Evolutionary conservation across 2,888 invertebrate genomes (phyloP).

Genomic region (Tanypteryx hageni): DNA sequence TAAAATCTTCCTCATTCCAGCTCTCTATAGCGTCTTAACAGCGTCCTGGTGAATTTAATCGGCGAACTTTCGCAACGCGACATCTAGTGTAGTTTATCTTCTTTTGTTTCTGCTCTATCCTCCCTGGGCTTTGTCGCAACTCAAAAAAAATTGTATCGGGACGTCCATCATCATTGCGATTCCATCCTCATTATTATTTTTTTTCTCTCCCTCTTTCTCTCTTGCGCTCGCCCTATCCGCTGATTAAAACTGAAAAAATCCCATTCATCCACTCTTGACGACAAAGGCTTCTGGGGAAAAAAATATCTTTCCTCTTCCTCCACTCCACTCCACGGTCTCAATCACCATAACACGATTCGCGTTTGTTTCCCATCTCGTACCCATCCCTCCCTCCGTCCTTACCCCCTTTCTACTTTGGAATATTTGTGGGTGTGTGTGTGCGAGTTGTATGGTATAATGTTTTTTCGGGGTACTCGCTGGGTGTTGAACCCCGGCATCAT

Average conservation of each 20-base stretch:
- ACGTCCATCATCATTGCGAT: conserved; percentile 34
- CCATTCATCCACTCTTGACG: conserved; percentile 61
- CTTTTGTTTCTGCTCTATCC: conserved; percentile 6
- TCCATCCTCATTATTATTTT: conserved; percentile 59
- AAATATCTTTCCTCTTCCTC: neutral
- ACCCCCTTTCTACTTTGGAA: neutral
- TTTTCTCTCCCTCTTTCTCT: neutral
- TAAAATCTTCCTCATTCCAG: neutral
- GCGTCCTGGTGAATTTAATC: neutral
- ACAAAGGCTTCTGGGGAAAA: conserved; percentile 30
- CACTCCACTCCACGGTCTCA: conserved; percentile 13
- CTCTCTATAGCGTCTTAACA: neutral
- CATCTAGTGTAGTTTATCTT: neutral
- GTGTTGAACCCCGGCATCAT: conserved; percentile 58
- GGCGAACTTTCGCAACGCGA: neutral
- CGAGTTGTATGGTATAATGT: conserved; percentile 39
- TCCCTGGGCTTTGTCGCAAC: conserved; percentile 28
- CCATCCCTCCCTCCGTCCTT: neutral
- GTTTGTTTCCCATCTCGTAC: neutral
- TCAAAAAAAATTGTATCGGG: conserved; percentile 36
- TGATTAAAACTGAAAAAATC: conserved; percentile 61
- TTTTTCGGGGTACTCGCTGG: conserved; percentile 62
- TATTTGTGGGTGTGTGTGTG: neutral
- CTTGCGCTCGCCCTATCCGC: conserved; percentile 41
- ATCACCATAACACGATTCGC: conserved; percentile 58